A percentile compares a stretch with the other conserved stretches of the same genome.
These are phyloP conservation scores for Protomyctophum bolini DNA, from an alignment of 2,113 vertebrate genomes.

Conservation along the genomic window DNA sequence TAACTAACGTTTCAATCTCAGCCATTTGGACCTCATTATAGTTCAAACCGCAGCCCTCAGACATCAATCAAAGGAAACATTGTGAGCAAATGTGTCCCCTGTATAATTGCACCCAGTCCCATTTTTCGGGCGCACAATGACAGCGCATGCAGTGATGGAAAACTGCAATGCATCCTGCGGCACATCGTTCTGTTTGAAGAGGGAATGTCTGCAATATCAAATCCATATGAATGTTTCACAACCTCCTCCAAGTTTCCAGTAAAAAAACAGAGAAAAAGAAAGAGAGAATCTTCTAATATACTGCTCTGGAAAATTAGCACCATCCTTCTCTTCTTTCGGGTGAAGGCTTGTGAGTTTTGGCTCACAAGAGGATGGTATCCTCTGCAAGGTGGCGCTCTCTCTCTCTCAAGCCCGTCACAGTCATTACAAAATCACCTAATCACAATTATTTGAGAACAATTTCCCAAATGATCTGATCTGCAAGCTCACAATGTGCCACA, in stretches of 20 bases:
- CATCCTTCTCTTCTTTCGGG: conserved; percentile 38
- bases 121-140: conserved; percentile 52
- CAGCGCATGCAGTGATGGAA: conserved; percentile 58
- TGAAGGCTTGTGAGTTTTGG: conserved; percentile 29
- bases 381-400: conserved; percentile 43
- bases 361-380: conserved; percentile 40
- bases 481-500: no score
- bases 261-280: conserved; percentile 25
- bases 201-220: conserved; percentile 65
- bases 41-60: conserved; percentile 57
- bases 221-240: conserved; percentile 70
- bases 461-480: no score
- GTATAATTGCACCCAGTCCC: conserved; percentile 70
- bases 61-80: conserved; percentile 69
- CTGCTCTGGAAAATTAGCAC: conserved; percentile 48
- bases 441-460: no score
- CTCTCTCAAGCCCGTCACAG: no score
- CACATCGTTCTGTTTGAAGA: conserved; percentile 71
- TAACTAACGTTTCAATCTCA: conserved; percentile 67
- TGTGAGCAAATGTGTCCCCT: conserved; percentile 68
- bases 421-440: no score
- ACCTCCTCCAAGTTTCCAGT: conserved; percentile 63
- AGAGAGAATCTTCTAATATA: conserved; percentile 48
- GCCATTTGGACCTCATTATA: conserved; percentile 69
- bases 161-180: conserved; percentile 61